Conservation (phyloP, 2,113 vertebrate species). For the Barnardius zonarius region DNA sequence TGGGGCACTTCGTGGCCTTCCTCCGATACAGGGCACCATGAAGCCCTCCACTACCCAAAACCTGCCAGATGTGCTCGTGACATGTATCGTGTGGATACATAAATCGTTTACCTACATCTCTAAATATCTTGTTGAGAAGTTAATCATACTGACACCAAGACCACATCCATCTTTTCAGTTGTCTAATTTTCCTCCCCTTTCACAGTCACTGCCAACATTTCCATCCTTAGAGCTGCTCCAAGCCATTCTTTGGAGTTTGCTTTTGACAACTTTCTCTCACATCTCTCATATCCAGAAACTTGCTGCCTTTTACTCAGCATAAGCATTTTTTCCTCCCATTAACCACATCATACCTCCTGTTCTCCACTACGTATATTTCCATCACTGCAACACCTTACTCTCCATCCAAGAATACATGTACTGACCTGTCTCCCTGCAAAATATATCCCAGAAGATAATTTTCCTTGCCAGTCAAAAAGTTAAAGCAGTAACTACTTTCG, state of each 20-base stretch:
- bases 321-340: rapidly evolving
- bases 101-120: not conserved
- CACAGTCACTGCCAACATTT: not conserved
- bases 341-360: not conserved
- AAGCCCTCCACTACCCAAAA: not conserved
- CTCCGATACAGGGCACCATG: not conserved
- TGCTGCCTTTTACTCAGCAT: not conserved
- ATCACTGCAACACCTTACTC: not conserved
- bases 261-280: not conserved
- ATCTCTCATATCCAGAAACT: not conserved
- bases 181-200: not conserved
- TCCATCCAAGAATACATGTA: not conserved
- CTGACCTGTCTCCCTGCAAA: not conserved
- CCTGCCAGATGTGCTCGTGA: not conserved
- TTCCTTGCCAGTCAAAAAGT: not conserved
- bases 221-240: not conserved
- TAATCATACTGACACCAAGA: not conserved
- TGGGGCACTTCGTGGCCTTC: rapidly evolving
- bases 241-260: not conserved
- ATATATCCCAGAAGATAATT: not conserved
- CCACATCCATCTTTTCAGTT: not conserved
- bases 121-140: not conserved
- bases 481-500: not conserved
- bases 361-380: not conserved
- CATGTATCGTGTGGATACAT: no score